Base-by-base conservation (phyloP, 2,113 vertebrate genomes). In the Girardinichthys multiradiatus region DNA sequence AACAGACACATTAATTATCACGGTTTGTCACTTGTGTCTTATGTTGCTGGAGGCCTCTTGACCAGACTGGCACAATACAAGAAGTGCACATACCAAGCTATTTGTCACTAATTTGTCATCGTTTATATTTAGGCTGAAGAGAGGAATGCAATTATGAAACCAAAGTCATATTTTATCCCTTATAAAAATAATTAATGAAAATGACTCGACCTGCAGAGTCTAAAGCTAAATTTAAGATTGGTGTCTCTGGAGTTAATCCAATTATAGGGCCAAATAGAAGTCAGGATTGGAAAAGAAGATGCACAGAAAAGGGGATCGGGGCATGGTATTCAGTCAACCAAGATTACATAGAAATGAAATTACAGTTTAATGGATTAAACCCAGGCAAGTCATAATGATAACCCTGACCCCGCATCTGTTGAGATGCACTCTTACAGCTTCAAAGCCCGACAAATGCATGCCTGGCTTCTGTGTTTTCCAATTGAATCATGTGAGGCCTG, bases 221-320 rank as follows among this genome's bases (percentile, higher is more conserved):
- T 85, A 85, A 86, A 86, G 76, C 73, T 19, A 83, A 77, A 89
- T 90, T 88, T 85, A 73, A 89, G 85, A 91, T 84, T 86, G 84
- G 84, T 87, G 86, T 87, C 85, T 87, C 72, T 74, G 71, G 58
- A 87, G 89, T 81, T 93, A 92, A 92, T 92, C 91, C 88, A 79
- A 90, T 90, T 90, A 89, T 33, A 58, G 70, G 71, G 79, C 72
- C 81, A 91, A 83, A 84, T 68, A 80, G 67, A 66, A 88, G 80
- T 66, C 79, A 72, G 65, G 62, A 72, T 88, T 74, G 85, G 91
- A 79, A 57, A 81, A 57, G 76, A 12, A 13, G 69, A 86, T 85
- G 74, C 48, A 72, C 77, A 81, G 79, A 81, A 88, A 91, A 91
- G 85, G 80, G 90, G 89, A 88, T 92, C 89, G 87, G 76, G 27